Base-by-base conservation (phyloP, 2,888 invertebrate genomes). In the Mythimna loreyi region DNA sequence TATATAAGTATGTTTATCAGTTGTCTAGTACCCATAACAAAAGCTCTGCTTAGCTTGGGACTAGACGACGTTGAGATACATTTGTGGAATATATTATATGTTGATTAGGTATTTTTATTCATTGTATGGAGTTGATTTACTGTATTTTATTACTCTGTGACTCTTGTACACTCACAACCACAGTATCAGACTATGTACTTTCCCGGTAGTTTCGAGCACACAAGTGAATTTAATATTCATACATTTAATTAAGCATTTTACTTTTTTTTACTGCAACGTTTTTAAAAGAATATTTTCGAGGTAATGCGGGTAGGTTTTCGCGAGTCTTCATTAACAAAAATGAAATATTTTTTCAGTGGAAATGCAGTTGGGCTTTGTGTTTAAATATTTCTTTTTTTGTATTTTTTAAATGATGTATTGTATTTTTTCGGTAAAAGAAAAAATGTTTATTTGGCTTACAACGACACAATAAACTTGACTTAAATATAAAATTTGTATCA, bases 201-300 rank as follows among this genome's bases (percentile, higher is more conserved):
- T 9, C 9, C 3, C 25, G 19, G 33, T 72, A 59, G 25, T 55
- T 72, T 33, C 58, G 23, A 23, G 65, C 72, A 40, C 23, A 55
- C 63, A 59, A 73, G 33, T 40, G 21, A 59, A 66, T 64, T 71
- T 64, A 45, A 64, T 59, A 72, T 73, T 47, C 73, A 73, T 59
- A 58, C 28, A 59, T 43, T 72, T 73, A 73, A 72, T 72, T 53
- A 58, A 59, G 25, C 23, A 11, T 49, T 70, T 62, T 63, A 49
- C 53, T 57, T 53, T 74, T 50, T 50, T 67, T 40, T 36, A 40
- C 40, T 25, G 75, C 21, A 55, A 19, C 36, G 43, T 30, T 59
- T 72, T 59, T n/a, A 36, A 33, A 72, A 49, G 45, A 52, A 67
- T 56, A 67, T 61, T 58, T 40, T 23, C 7, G 8, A 28, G 21